Base-by-base conservation (phyloP, 2,797 vertebrate genomes). In the Sardinella longiceps region DNA sequence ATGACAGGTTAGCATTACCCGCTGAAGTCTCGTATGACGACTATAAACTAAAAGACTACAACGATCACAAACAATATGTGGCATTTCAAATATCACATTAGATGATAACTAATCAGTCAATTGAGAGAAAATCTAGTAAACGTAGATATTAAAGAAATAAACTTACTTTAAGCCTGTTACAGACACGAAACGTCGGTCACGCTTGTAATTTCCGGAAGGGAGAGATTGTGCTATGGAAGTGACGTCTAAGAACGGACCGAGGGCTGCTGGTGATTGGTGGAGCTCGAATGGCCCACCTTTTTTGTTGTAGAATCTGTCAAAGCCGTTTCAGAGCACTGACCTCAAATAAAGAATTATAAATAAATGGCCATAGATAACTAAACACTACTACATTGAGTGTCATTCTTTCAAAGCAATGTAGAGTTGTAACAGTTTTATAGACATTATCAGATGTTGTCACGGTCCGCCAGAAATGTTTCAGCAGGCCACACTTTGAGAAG, bases 151-250 rank as follows among this genome's bases (percentile, higher is more conserved):
- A n/a, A 20, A 0, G 0, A 12, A 10, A 30, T 70, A 0, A 25
- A 94, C 96, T 94, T 94, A 97, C 96, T 96, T 96, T 96, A 97
- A 97, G 96, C 95, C 96, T 96, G 82, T n/a, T 89, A 93, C 12
- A 96, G 96, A 97, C 96, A 94, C 96, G 95, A 97, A 96, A 97
- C 96, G 95, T 93, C 87, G 92, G 94, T 92, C 95, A 95, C 96
- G 95, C 96, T 74, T 95, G 85, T 53, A 80, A 84, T 89, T 87
- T 94, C 90, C 91, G 89, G 91, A 91, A 92, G 91, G 90, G 88
- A 90, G 89, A 90, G 86, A 28, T 77, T 20, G 28, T 63, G 84
- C 0, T 1, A 12, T 11, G 11, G 53, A n/a, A 74, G 33, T 74
- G 66, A 74, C 66, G 66, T 74, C 66, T 74, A 51, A 51, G 50